These are phyloP conservation scores for Poeciliopsis prolifica DNA, from an alignment of 2,113 vertebrate species.

Conservation along the genomic window DNA sequence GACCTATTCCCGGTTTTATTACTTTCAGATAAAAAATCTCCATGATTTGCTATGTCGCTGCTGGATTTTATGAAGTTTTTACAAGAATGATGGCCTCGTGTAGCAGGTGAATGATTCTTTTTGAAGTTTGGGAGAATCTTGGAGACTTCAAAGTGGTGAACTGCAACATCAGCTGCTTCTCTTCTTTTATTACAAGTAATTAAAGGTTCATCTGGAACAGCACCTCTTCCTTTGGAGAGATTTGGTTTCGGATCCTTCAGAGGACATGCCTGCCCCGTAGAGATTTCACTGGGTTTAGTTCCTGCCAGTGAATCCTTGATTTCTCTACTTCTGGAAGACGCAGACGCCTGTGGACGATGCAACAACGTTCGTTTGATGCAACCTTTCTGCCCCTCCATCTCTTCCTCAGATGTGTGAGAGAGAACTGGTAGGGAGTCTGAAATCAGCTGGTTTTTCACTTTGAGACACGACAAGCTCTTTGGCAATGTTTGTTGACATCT, in stretches of 20 bases:
- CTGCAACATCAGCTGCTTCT: background rate
- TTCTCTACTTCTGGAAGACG: background rate
- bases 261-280: slow-evolving; percentile 11
- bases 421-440: background rate
- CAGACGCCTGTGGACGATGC: background rate
- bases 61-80: background rate
- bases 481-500: background rate
- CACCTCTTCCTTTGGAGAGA: background rate
- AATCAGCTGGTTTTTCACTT: background rate
- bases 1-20: slow-evolving; percentile 12
- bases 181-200: background rate
- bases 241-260: slow-evolving; percentile 42
- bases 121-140: background rate
- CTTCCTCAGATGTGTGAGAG: background rate
- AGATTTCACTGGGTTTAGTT: background rate
- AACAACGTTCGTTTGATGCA: background rate
- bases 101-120: background rate
- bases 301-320: background rate
- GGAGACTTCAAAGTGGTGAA: background rate
- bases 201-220: background rate
- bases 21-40: background rate
- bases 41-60: background rate
- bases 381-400: slow-evolving; percentile 3
- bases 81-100: accelerated
- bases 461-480: background rate